phyloP scores from a whole-genome alignment of 2,888 invertebrate species.

The Andrena praecox region DNA sequence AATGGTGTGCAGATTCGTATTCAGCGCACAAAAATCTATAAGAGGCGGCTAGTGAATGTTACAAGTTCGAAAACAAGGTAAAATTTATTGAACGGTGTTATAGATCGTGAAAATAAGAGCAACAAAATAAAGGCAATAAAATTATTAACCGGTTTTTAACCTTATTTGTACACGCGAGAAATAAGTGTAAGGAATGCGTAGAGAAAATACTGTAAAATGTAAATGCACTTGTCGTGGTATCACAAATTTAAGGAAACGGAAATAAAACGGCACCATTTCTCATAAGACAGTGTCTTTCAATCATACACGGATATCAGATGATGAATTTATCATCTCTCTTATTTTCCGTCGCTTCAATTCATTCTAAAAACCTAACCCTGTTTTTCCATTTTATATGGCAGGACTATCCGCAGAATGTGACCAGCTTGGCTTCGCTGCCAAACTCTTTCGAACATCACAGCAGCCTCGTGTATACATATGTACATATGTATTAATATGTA shows the following conservation, averaged over 20 bases:
- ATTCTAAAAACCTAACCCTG: conserved; percentile 73
- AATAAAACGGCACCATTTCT: conserved; percentile 39
- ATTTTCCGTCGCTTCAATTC: conserved; percentile 74
- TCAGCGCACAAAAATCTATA: too few species aligned
- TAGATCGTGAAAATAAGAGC: too few species aligned
- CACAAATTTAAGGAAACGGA: conserved; percentile 45
- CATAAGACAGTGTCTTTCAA: conserved; percentile 67
- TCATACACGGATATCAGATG: conserved; percentile 66
- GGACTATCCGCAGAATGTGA: conserved; percentile 78
- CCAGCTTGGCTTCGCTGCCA: conserved; percentile 64
- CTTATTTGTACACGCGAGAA: too few species aligned
- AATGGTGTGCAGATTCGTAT: too few species aligned
- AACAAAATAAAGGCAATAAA: too few species aligned
- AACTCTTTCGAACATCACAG: conserved; percentile 60
- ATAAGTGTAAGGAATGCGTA: conserved; percentile 28
- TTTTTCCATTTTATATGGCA: conserved; percentile 74
- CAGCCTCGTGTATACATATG: conserved; percentile 25
- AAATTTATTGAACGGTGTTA: too few species aligned
- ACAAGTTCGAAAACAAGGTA: too few species aligned
- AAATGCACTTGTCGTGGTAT: conserved; percentile 44
- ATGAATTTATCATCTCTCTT: conserved; percentile 72
- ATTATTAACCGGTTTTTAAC: too few species aligned
- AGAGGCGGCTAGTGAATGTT: too few species aligned
- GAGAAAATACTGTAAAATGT: background rate
- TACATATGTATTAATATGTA: conserved; percentile 12